Percentiles rank a stretch among this genome's conserved stretches.
Conservation (phyloP, 2,888 invertebrate species). For the Gerris lacustris region DNA sequence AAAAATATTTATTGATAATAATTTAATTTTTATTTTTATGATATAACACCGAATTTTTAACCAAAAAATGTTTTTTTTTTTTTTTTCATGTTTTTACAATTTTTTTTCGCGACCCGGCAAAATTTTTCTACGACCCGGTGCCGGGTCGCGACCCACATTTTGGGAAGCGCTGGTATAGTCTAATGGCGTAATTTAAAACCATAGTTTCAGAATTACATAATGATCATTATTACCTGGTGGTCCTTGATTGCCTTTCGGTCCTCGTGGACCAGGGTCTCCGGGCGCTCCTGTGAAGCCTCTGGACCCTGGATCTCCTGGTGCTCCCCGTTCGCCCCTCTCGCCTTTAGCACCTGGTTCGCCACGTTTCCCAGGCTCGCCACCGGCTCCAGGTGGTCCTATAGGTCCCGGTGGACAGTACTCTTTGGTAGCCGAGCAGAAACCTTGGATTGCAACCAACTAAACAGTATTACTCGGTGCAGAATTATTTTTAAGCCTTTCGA, state of each 20-base stretch:
- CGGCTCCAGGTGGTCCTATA: constrained; percentile 46
- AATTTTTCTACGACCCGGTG: no score
- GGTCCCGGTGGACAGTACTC: constrained; percentile 64
- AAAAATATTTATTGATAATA: no score
- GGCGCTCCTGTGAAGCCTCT: constrained; percentile 49
- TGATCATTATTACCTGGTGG: constrained; percentile 32
- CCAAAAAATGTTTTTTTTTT: no score
- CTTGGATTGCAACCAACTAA: constrained; percentile 69
- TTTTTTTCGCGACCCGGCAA: no score
- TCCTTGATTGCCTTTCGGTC: constrained; percentile 55
- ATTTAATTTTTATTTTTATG: no score
- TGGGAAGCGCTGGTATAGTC: no score
- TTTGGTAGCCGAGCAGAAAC: constrained; percentile 69
- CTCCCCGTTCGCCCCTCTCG: constrained; percentile 36
- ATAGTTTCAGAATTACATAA: no score
- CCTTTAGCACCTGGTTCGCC: constrained; percentile 34
- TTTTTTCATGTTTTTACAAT: no score
- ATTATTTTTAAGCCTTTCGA: neutral
- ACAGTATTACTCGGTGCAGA: neutral
- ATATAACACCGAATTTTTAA: no score
- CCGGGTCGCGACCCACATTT: no score
- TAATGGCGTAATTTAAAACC: no score
- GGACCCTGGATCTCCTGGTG: constrained; percentile 36
- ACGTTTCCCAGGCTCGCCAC: constrained; percentile 35
- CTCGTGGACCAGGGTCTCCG: constrained; percentile 55